These are phyloP conservation scores for Epizoanthus ramosus DNA, from an alignment of 92 coral and sea anemone species.

Conservation along the genomic window DNA sequence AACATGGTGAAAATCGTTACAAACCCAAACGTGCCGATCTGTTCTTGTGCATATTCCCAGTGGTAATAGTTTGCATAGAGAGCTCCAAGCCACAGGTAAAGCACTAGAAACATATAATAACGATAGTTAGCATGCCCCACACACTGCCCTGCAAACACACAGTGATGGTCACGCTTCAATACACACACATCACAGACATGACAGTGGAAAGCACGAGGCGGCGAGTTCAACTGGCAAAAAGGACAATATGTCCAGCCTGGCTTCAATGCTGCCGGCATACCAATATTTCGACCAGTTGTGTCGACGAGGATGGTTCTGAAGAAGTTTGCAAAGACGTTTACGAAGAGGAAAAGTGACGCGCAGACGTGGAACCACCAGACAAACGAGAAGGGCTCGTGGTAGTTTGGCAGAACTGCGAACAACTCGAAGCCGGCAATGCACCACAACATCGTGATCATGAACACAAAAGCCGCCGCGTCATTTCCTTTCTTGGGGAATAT, in stretches of 20 bases:
- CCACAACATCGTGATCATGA: constrained; percentile 82
- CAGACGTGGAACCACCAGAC: constrained; percentile 80
- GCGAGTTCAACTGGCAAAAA: constrained; percentile 89
- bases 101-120: constrained; percentile 82
- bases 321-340: constrained; percentile 92
- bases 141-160: constrained; percentile 93
- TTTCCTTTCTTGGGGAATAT: constrained; percentile 76
- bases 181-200: constrained; percentile 92
- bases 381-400: constrained; percentile 75
- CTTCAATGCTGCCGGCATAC: constrained; percentile 87
- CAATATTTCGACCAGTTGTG: constrained; percentile 80
- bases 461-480: constrained; percentile 81
- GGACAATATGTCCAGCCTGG: constrained; percentile 98
- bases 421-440: constrained; percentile 83
- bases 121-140: constrained; percentile 96
- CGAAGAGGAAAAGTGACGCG: constrained; percentile 78
- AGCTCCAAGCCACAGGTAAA: constrained; percentile 95
- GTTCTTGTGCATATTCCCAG: constrained; percentile 77
- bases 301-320: constrained; percentile 84
- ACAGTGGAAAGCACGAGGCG: constrained; percentile 91
- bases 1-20: constrained; percentile 87
- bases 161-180: constrained; percentile 92
- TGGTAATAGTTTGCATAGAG: constrained; percentile 89
- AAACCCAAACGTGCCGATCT: constrained; percentile 76
- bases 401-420: constrained; percentile 80